These are phyloP conservation scores for Aphaenogaster rudis DNA, from an alignment of 1,140 invertebrate genomes.

Conservation along the genomic window DNA sequence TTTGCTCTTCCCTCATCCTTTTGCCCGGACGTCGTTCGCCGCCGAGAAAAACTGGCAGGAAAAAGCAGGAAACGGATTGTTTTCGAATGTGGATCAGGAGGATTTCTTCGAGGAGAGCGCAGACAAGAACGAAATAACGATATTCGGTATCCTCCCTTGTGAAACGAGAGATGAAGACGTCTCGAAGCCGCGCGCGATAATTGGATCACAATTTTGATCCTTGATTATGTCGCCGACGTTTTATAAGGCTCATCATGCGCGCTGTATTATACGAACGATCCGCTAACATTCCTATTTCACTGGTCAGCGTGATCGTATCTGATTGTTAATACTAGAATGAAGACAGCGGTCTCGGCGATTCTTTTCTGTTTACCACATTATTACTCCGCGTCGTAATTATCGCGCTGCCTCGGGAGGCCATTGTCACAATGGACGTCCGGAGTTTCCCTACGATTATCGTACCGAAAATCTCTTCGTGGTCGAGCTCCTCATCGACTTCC, in stretches of 20 bases:
- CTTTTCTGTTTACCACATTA: conserved; percentile 74
- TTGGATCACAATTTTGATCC: conserved; percentile 40
- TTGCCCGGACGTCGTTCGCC: conserved; percentile 16
- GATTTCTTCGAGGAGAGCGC: not conserved
- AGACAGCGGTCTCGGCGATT: conserved; percentile 59
- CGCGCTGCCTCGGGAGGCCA: conserved; percentile 73
- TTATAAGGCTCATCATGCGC: not conserved
- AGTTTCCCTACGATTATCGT: conserved; percentile 79
- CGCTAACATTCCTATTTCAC: conserved; percentile 44
- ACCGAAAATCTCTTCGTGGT: conserved; percentile 74
- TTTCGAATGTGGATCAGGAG: conserved; percentile 34
- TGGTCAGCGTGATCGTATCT: conserved; percentile 64
- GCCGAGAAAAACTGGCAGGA: conserved; percentile 35
- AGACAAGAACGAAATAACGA: not conserved
- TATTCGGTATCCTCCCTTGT: not conserved
- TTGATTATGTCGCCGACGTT: conserved; percentile 21
- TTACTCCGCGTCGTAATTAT: conserved; percentile 76
- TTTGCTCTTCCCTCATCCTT: conserved; percentile 57
- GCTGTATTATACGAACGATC: not conserved
- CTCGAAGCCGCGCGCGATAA: conserved; percentile 32
- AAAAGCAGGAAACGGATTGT: conserved; percentile 63
- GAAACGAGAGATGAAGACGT: not conserved
- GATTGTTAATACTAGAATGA: conserved; percentile 49
- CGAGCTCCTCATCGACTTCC: conserved; percentile 72
- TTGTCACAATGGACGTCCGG: conserved; percentile 79